phyloP scores from a whole-genome alignment of 2,888 invertebrate genomes.

The Automeris io region DNA sequence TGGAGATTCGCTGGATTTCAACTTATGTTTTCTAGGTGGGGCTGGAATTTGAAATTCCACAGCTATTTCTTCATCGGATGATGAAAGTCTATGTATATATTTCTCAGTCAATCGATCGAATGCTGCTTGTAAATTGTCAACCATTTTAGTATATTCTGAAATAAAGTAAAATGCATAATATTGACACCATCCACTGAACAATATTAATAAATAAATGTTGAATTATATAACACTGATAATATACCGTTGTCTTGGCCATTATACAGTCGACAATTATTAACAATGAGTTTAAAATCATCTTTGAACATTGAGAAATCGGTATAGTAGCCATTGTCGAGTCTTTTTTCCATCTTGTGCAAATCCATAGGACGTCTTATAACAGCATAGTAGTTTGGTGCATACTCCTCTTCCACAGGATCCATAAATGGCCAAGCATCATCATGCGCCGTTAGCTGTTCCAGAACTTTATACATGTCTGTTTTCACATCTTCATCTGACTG shows the following conservation, averaged over 20 bases:
- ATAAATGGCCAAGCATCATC: constrained; percentile 97
- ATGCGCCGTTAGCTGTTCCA: constrained; percentile 91
- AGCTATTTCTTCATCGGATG: constrained; percentile 86
- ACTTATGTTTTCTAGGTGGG: constrained; percentile 62
- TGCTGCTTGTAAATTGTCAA: constrained; percentile 86
- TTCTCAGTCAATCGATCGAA: constrained; percentile 89
- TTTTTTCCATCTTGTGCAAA: constrained; percentile 90
- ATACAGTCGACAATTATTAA: constrained; percentile 94
- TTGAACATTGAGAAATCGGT: constrained; percentile 87
- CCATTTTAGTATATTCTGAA: constrained; percentile 92
- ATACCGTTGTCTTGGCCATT: constrained; percentile 95
- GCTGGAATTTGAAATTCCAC: constrained; percentile 79
- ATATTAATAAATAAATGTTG: background rate
- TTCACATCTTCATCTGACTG: constrained; percentile 90
- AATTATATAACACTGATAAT: constrained; percentile 12
- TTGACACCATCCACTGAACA: background rate
- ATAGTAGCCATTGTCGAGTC: constrained; percentile 88
- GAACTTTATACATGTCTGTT: constrained; percentile 94
- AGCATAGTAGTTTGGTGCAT: constrained; percentile 90
- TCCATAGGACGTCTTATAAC: constrained; percentile 91
- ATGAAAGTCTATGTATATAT: constrained; percentile 87
- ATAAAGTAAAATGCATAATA: constrained; percentile 9
- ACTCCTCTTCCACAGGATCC: constrained; percentile 94
- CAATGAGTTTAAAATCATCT: constrained; percentile 92
- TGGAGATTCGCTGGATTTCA: constrained; percentile 55